phyloP scores from a whole-genome alignment of 2,113 vertebrate species.

The Phasianus colchicus region DNA sequence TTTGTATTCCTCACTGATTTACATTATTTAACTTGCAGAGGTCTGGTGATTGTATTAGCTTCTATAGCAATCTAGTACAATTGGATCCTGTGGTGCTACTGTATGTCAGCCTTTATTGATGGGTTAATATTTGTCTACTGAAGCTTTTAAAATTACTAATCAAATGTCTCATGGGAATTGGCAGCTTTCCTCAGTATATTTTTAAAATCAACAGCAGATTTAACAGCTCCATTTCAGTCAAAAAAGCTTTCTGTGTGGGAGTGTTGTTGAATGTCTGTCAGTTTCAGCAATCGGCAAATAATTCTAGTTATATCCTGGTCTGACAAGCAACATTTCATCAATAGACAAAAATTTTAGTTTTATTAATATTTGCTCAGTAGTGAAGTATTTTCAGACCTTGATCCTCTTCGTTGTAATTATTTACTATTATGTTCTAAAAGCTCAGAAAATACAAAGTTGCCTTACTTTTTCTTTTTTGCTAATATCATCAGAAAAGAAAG shows the following conservation, averaged over 20 bases:
- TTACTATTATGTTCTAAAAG: not conserved
- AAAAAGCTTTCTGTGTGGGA: slow-evolving; percentile 1
- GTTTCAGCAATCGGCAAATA: not conserved
- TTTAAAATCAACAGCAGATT: not conserved
- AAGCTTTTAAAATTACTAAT: slow-evolving; percentile 9
- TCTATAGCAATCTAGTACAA: not conserved
- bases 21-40: not conserved
- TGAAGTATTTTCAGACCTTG: not conserved
- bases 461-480: not conserved
- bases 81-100: not conserved
- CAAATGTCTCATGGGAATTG: not conserved
- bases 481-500: not conserved
- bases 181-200: not conserved
- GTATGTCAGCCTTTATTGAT: not conserved
- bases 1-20: not conserved
- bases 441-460: accelerated
- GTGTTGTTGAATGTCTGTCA: slow-evolving; percentile 12
- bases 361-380: not conserved
- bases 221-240: slow-evolving; percentile 2
- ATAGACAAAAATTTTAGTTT: not conserved
- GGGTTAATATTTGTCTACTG: not conserved
- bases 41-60: not conserved
- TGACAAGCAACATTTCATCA: slow-evolving; percentile 3
- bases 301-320: not conserved
- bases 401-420: not conserved